Conservation (phyloP, 2,888 invertebrate species). For the Papilio gigon region DNA sequence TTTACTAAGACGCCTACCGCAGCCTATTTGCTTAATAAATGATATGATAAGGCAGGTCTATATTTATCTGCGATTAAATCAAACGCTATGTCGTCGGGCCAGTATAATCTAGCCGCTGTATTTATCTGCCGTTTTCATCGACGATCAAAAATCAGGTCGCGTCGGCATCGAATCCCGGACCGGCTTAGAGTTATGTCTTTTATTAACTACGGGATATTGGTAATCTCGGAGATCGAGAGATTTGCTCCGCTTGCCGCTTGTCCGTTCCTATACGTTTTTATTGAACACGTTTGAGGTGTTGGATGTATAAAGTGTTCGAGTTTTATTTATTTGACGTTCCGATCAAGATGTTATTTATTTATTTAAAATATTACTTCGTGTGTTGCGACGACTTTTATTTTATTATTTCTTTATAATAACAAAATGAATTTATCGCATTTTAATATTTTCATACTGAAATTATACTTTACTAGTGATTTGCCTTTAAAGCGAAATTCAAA, state of each 20-base stretch:
- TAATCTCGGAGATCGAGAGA: slow-evolving; percentile 39
- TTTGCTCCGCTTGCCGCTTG: slow-evolving; percentile 30
- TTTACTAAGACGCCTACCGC: slow-evolving; percentile 26
- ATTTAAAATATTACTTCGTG: neutral
- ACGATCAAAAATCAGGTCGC: slow-evolving; percentile 44
- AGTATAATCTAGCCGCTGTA: slow-evolving; percentile 37
- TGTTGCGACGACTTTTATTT: neutral
- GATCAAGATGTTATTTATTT: slow-evolving; percentile 15
- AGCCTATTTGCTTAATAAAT: slow-evolving; percentile 39
- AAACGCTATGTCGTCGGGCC: slow-evolving; percentile 36
- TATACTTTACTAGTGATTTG: no score
- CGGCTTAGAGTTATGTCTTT: slow-evolving; percentile 44
- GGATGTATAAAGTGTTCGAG: slow-evolving; percentile 7
- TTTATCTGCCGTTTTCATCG: slow-evolving; percentile 42
- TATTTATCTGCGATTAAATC: slow-evolving; percentile 40
- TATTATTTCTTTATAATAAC: neutral
- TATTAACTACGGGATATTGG: slow-evolving; percentile 44
- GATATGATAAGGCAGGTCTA: slow-evolving; percentile 36
- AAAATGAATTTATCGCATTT: no score
- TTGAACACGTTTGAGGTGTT: slow-evolving; percentile 3
- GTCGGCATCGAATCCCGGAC: slow-evolving; percentile 40
- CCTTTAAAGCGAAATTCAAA: no score
- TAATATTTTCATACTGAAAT: no score
- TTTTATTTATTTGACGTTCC: slow-evolving; percentile 20
- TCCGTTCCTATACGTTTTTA: slow-evolving; percentile 16